Evolutionary conservation across 2,888 invertebrate species (phyloP), one percentile per base, ranked within the genome.

Genomic region (Osmoderma eremita): DNA sequence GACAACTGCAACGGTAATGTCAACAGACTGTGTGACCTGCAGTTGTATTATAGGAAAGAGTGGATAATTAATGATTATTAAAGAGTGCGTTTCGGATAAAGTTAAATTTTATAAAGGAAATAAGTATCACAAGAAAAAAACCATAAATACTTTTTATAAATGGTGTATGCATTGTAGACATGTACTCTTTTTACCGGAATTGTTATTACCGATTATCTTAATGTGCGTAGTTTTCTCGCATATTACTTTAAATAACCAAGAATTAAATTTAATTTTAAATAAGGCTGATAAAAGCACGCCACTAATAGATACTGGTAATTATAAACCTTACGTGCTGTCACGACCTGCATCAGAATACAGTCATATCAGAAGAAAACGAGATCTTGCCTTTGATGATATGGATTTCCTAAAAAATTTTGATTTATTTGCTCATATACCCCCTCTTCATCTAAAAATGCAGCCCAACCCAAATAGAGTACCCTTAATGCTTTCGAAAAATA

Each of bases 321-420:
- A 61, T 18, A 61, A 61, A 61, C 58, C 58, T 10, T 45, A 61
- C 8, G 36, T 45, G 22, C 3, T 17, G 3, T 10, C 15, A 30
- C 41, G 30, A 18, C 36, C 58, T 30, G 41, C 17, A 10, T 17
- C 58, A 3, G 58, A 45, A 45, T 45, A 41, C 15, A 15, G 30
- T 8, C 58, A 61, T 17, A 18, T 45, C 10, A 61, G 58, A 36
- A 22, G 58, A 30, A 61, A 61, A 30, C 22, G 58, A 3, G 58
- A 61, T 30, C 45, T 61, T 41, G 58, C 45, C 17, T 45, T 61
- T 45, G 58, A 61, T 6, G 58, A 61, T 5, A 61, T 61, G 58
- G 58, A 61, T 17, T 61, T 61, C 17, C 30, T 61, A 8, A 61
- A 30, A 61, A 61, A 61, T 17, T 61, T 61, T 61, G 58, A 61